phyloP scores from a whole-genome alignment of 1,140 invertebrate genomes.

The Palaemon carinicauda region DNA sequence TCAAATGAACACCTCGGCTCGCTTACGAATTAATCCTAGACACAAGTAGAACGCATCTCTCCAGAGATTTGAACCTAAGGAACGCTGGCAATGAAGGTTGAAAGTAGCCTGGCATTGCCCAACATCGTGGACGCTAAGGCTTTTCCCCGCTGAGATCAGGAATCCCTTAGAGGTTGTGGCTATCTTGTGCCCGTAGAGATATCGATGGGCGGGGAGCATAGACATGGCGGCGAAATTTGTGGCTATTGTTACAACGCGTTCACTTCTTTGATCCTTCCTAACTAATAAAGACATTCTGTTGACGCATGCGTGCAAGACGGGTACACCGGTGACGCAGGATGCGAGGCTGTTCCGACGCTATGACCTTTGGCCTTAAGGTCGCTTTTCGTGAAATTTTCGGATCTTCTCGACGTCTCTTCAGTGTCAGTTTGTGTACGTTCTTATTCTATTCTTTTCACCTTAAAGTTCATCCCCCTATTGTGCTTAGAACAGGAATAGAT shows the following conservation, averaged over 20 bases:
- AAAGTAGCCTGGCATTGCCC: neutral
- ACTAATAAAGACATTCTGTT: slow-evolving; percentile 10
- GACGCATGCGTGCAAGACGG: neutral
- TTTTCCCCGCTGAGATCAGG: too few relatives aligned
- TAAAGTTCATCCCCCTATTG: neutral
- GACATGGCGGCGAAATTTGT: slow-evolving; percentile 1
- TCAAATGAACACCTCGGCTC: neutral
- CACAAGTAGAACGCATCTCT: too few relatives aligned
- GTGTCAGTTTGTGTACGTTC: neutral
- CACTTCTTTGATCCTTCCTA: slow-evolving; percentile 12
- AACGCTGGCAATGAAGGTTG: neutral
- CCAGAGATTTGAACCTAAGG: neutral
- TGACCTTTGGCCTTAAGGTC: too few relatives aligned
- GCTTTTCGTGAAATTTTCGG: too few relatives aligned
- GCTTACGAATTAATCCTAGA: neutral
- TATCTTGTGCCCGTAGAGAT: too few relatives aligned
- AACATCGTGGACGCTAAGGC: neutral
- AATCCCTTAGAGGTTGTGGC: too few relatives aligned
- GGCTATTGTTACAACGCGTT: slow-evolving; percentile 13
- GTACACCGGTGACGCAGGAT: neutral
- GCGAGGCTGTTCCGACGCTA: too few relatives aligned
- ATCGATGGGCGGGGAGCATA: too few relatives aligned
- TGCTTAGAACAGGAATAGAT: neutral
- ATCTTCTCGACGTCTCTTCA: too few relatives aligned
- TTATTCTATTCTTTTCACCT: slow-evolving; percentile 10